Evolutionary conservation across 2,113 vertebrate species (phyloP), one percentile per base, ranked within the genome.

Genomic region (Bostrychus sinensis): DNA sequence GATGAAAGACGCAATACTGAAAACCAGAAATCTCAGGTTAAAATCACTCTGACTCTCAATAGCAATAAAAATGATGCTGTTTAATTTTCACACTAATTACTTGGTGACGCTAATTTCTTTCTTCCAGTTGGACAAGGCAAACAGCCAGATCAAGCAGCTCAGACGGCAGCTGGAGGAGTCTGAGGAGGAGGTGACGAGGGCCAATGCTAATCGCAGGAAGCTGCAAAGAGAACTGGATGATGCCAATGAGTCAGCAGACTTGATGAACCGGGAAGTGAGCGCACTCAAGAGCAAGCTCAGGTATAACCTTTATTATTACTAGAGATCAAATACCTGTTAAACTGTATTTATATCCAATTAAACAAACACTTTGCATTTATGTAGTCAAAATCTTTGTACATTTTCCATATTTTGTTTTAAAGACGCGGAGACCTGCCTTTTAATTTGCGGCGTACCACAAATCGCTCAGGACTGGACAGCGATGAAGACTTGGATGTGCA

Each of bases 21-120:
- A 16, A 96, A 98, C 59, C 94, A 86, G 76, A 98, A 98, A 73
- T 95, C 96, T 46, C 95, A 98, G 93, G 97, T 95, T 14, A 55
- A 37, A 54, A 3, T 9, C 50, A 11, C 26, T 32, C 5, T 5
- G 11, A 1, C 17, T 59, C 22, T 32, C 6, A 22, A 30, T 23
- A 2, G 14, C 17, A 4, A 23, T n/a, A 4, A 11, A 41, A n/a
- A 37, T 17, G 32, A 1, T 17, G 10, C 13, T 13, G 46, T 51
- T 42, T 53, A 17, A 25, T n/a, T 5, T 28, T 17, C 14, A 16
- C 16, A n/a, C 25, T 25, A 7, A 19, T 36, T 43, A 14, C 11
- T 37, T 7, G 20, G 23, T 25, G 34, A 17, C 14, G 12, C 13
- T 0, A 69, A 43, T n/a, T 7, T 20, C 8, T 8, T 62, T 9